Base-by-base conservation (phyloP, 2,113 vertebrate species). In the Pseudolaguvia tuberculata region DNA sequence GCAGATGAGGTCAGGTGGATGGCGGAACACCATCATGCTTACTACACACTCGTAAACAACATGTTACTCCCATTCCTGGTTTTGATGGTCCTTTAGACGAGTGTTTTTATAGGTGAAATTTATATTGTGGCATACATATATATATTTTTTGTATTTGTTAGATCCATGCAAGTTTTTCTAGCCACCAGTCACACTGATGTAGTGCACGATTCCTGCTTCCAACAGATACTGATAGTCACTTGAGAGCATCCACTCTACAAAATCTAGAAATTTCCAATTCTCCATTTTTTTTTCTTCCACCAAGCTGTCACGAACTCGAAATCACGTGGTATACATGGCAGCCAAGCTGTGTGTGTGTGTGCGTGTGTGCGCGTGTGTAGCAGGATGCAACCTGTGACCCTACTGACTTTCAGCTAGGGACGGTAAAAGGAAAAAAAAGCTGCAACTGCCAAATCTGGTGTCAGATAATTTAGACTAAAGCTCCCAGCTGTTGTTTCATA, bases 371-470 rank as follows among this genome's bases (percentile, higher is more conserved):
- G 15, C 1, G 45, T 2, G 42, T 7, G 75, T 56, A 48, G 53
- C 52, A 72, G 81, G 81, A 79, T 70, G 73, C 85, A 78, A 78
- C 83, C 70, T 76, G 59, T 82, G 77, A 87, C 79, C 80, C 86
- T 88, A 90, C 85, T 89, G 89, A 35, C 31, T 90, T 86, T 90
- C 85, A 83, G 47, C 11, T 10, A 65, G 42, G 62, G 21, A 23
- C n/a, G n/a, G 62, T 8, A 31, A 20, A 6, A 39, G 45, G 48
- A 7, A 55, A 86, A 79, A 86, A 86, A 87, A 91, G 89, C 87
- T 91, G 89, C 90, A 90, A 92, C 90, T 92, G 90, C 90, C 90
- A 90, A 91, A 91, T 87, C 85, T 89, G 81, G 83, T 25, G 78
- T 86, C 79, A 79, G 83, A 87, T 84, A 84, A 87, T 82, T 78